These are phyloP conservation scores for Podilymbus podiceps DNA, from an alignment of 2,113 vertebrate genomes.

Conservation along the genomic window DNA sequence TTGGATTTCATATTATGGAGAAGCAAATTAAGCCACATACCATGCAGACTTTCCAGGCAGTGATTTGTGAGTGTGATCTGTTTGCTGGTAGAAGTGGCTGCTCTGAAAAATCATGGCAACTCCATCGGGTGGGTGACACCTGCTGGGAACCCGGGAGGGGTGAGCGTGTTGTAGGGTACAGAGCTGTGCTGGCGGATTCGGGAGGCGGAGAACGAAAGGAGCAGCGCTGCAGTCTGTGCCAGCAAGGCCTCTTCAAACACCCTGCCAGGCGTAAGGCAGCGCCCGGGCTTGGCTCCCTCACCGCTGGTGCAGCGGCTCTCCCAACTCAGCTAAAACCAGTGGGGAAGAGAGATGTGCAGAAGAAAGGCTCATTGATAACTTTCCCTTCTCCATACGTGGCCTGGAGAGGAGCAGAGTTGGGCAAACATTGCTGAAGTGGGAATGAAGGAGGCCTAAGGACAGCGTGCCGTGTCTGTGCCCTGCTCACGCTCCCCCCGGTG, in stretches of 20 bases:
- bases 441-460: not conserved
- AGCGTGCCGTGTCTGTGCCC: not conserved
- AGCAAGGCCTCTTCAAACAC: not conserved
- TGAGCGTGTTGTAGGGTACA: not conserved
- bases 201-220: not conserved
- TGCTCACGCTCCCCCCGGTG: not conserved
- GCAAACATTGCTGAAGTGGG: not conserved
- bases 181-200: not conserved
- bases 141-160: not conserved
- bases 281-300: not conserved
- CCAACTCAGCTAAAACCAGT: not conserved
- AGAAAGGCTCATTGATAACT: not conserved
- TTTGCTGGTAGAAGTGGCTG: not conserved
- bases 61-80: not conserved
- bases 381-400: rapidly evolving
- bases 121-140: not conserved
- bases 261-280: not conserved
- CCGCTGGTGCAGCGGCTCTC: not conserved
- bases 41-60: constrained; percentile 13
- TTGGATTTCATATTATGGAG: constrained; percentile 63
- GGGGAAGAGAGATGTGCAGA: not conserved
- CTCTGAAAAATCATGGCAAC: not conserved
- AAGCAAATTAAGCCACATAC: constrained; percentile 55
- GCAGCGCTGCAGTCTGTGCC: not conserved
- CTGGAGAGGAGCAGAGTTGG: not conserved